Evolutionary conservation across 2,888 invertebrate species (phyloP).

Genomic region (Tiliacea citrago): DNA sequence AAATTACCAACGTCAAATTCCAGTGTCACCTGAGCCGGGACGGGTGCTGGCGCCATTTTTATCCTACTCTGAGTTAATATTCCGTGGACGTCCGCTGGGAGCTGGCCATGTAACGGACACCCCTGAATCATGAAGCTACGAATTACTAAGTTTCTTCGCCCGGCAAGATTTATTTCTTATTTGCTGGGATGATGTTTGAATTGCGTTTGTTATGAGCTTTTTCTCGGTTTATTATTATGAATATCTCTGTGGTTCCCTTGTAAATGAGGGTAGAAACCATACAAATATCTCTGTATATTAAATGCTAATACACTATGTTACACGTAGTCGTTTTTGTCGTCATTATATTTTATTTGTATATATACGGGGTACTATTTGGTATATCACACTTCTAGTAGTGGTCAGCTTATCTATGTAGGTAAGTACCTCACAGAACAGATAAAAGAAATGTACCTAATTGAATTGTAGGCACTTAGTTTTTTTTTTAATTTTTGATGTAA

Average conservation of each 20-base stretch:
- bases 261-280: conserved; percentile 35
- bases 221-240: conserved; percentile 54
- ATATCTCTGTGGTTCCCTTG: conserved; percentile 44
- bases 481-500: not conserved
- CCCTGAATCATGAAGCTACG: conserved; percentile 78
- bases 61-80: conserved; percentile 87
- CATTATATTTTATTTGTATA: conserved; percentile 22
- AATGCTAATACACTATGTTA: conserved; percentile 16
- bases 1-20: conserved; percentile 88
- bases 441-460: too few relatives aligned
- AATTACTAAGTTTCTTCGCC: conserved; percentile 75
- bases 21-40: conserved; percentile 84
- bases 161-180: conserved; percentile 67
- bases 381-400: not conserved
- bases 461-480: not conserved
- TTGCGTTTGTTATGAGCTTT: conserved; percentile 64
- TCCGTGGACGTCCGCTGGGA: conserved; percentile 84
- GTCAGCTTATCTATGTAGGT: not conserved
- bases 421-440: too few relatives aligned
- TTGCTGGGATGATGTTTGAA: conserved; percentile 64
- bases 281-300: conserved; percentile 27
- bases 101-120: conserved; percentile 82
- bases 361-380: not conserved
- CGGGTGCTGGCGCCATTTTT: conserved; percentile 83
- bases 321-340: conserved; percentile 1